These are phyloP conservation scores for Zophobas atratus DNA, from an alignment of 1,140 invertebrate species.

Conservation along the genomic window DNA sequence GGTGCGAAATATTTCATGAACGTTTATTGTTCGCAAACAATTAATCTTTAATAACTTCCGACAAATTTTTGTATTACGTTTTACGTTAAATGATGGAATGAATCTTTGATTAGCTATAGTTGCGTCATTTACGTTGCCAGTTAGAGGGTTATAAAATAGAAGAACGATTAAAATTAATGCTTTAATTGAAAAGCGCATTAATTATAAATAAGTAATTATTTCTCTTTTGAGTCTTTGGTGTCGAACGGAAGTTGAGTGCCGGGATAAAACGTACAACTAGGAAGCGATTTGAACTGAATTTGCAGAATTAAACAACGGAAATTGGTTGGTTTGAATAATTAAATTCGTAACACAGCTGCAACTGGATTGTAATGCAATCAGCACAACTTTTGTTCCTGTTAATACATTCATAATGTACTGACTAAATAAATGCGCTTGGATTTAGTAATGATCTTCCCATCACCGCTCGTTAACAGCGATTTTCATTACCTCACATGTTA, in stretches of 20 bases:
- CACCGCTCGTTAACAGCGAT: not conserved
- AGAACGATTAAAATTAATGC: slow-evolving; percentile 26
- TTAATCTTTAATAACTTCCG: slow-evolving; percentile 15
- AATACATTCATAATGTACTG: slow-evolving; percentile 13
- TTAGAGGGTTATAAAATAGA: slow-evolving; percentile 29
- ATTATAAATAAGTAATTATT: slow-evolving; percentile 42
- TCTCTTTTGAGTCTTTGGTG: slow-evolving; percentile 19
- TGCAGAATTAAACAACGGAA: slow-evolving; percentile 53
- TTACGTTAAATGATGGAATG: slow-evolving; percentile 19
- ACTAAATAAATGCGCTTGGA: slow-evolving; percentile 17
- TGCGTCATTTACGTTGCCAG: slow-evolving; percentile 11
- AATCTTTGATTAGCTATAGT: slow-evolving; percentile 11
- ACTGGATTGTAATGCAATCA: slow-evolving; percentile 42
- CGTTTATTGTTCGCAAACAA: slow-evolving; percentile 10
- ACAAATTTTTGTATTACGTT: slow-evolving; percentile 21
- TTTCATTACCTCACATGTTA: not conserved
- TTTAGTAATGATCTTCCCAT: slow-evolving; percentile 15
- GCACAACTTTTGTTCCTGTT: slow-evolving; percentile 24
- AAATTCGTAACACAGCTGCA: slow-evolving; percentile 32
- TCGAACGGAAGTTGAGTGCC: slow-evolving; percentile 1
- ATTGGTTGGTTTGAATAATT: slow-evolving; percentile 51
- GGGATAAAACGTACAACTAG: slow-evolving; percentile 4
- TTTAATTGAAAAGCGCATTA: slow-evolving; percentile 42
- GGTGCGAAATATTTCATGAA: slow-evolving; percentile 8
- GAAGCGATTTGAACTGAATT: slow-evolving; percentile 48